Percentiles rank a stretch among this genome's conserved stretches.
Evolutionary conservation across 2,888 invertebrate genomes (phyloP).

Genomic region (Eupelmus urozonus): DNA sequence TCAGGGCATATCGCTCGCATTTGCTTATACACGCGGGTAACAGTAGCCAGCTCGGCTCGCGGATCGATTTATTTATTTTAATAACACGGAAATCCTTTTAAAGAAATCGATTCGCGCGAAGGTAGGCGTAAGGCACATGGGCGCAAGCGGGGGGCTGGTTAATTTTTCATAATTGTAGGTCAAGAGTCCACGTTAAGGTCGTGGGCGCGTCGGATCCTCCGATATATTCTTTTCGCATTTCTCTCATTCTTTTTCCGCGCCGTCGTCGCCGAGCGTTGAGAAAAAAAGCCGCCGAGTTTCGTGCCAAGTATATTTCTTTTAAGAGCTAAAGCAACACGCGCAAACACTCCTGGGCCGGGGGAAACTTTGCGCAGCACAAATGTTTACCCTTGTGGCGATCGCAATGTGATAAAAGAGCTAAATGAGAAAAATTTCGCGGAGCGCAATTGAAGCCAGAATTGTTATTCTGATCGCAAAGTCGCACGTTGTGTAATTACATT

Average conservation of each 20-base stretch:
- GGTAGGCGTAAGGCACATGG: neutral
- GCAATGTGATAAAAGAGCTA: slow-evolving; percentile 33
- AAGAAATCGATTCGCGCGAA: neutral
- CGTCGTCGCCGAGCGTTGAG: neutral
- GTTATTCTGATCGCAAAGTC: neutral
- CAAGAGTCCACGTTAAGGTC: slow-evolving; percentile 47
- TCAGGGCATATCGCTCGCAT: too few species aligned
- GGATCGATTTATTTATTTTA: slow-evolving; percentile 25
- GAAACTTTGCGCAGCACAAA: slow-evolving; percentile 34
- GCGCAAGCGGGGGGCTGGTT: neutral
- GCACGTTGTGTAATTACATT: too few species aligned
- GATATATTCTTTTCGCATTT: slow-evolving; percentile 48
- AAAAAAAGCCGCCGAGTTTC: slow-evolving; percentile 1
- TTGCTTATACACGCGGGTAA: too few species aligned
- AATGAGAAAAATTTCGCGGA: neutral
- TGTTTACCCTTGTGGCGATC: slow-evolving; percentile 39
- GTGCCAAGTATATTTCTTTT: slow-evolving; percentile 51
- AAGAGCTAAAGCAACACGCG: slow-evolving; percentile 38
- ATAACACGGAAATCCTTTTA: slow-evolving; percentile 10
- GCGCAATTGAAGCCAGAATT: slow-evolving; percentile 14
- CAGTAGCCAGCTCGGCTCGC: neutral
- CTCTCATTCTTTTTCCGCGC: neutral
- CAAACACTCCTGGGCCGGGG: neutral
- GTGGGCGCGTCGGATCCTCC: slow-evolving; percentile 12
- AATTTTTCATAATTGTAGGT: slow-evolving; percentile 51